Evolutionary conservation across 2,113 vertebrate genomes (phyloP).

Genomic region (Heterotis niloticus): DNA sequence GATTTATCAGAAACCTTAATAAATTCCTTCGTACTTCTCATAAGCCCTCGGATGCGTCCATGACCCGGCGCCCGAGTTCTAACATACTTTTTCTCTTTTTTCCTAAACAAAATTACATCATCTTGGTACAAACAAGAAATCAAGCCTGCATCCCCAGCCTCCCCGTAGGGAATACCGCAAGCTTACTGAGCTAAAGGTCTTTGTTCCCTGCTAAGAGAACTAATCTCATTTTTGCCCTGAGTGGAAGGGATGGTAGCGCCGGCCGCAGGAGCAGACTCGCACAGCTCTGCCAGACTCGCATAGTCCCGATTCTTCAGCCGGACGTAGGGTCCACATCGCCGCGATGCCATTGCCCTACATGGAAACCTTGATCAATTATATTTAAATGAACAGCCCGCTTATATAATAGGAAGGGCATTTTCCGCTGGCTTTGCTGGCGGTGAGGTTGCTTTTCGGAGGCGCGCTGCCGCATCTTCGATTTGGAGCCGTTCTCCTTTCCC

Average conservation of each 20-base stretch:
- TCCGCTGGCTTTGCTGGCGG: not conserved
- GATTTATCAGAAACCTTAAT: not conserved
- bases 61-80: not conserved
- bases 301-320: not conserved
- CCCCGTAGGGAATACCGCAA: not conserved
- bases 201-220: not conserved
- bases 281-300: not conserved
- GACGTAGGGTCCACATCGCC: not conserved
- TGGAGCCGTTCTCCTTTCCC: too few relatives aligned
- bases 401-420: not conserved
- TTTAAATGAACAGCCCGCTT: constrained; percentile 1
- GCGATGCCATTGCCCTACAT: not conserved
- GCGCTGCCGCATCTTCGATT: too few relatives aligned
- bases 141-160: too few relatives aligned
- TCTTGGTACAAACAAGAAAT: too few relatives aligned
- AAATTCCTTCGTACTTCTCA: not conserved
- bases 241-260: not conserved
- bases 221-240: constrained; percentile 16
- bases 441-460: too few relatives aligned
- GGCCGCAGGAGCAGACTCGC: not conserved
- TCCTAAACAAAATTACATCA: too few relatives aligned
- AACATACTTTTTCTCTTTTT: too few relatives aligned
- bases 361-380: not conserved
- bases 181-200: constrained; percentile 10
- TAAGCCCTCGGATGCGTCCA: not conserved